Evolutionary conservation across 2,113 vertebrate genomes (phyloP).

Genomic region (Dendropsophus ebraccatus): DNA sequence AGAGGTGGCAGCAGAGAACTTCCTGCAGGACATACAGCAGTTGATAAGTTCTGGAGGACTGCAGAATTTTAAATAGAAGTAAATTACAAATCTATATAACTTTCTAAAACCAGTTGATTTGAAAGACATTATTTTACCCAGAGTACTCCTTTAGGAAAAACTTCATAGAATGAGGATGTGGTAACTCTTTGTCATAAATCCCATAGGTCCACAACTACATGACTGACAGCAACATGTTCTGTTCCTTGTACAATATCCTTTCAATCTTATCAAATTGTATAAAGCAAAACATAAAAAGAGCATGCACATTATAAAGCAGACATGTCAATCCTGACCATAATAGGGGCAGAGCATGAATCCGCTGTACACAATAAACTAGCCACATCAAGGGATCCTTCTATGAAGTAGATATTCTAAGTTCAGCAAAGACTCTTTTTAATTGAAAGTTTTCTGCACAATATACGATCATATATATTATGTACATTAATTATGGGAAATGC

Average conservation of each 20-base stretch:
- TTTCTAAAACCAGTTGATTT: too few species aligned
- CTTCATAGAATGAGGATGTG: background rate
- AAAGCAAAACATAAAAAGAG: background rate
- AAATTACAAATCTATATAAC: too few species aligned
- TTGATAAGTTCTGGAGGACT: too few species aligned
- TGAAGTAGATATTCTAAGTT: slow-evolving; percentile 1
- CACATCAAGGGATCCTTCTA: background rate
- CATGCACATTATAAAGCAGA: background rate
- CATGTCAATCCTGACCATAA: too few species aligned
- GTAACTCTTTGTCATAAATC: background rate
- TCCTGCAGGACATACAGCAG: too few species aligned
- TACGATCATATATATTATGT: background rate
- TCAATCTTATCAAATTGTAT: background rate
- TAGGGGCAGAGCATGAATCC: background rate
- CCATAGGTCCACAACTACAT: background rate
- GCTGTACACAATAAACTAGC: background rate
- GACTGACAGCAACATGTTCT: background rate
- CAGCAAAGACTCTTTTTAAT: background rate
- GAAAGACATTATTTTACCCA: too few species aligned
- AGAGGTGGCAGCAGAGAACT: too few species aligned
- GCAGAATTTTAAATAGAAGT: too few species aligned
- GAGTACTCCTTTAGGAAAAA: too few species aligned
- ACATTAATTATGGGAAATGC: too few species aligned
- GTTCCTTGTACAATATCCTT: background rate
- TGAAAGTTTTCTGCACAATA: background rate